Evolutionary conservation across 2,888 invertebrate genomes (phyloP), one percentile per base, ranked within the genome.

Genomic region (Drosophila pegasa): DNA sequence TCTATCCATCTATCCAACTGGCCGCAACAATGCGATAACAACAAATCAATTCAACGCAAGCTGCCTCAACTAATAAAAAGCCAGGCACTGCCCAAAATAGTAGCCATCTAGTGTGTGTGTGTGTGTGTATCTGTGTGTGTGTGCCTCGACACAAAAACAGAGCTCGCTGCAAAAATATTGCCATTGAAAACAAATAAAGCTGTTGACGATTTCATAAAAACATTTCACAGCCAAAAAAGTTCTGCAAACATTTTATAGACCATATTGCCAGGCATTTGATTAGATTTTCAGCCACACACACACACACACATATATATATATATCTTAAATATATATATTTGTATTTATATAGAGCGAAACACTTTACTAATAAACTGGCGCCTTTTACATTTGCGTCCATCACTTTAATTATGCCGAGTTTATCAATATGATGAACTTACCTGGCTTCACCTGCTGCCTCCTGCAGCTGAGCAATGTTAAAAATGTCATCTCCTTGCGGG

Each of bases 121-220:
- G 7, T 38, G n/a, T 56, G 12, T 58, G 58, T 69, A 16, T 57
- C 29, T 69, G 62, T 63, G 55, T 48, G 55, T 38, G 27, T 38
- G 38, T 29, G 29, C 14, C 31, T 25, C 45, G n/a, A 25, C 47
- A 54, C 48, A 45, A 59, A 59, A 60, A 40, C 52, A 61, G 45
- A 60, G 65, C 59, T 37, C 61, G 45, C 43, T 63, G 71, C 51
- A 72, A 83, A 88, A 87, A 87, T 86, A 88, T 86, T 86, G 84
- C 75, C 80, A 83, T 86, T 88, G 86, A 84, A 88, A 86, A 88
- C 88, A 86, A 86, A 86, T 87, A 86, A 86, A 88, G 86, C 84
- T 88, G 80, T 86, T 83, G 85, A 87, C 79, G 85, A 71, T 86
- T 86, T 86, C 83, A 83, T 86, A 86, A 87, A 85, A 87, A 71